phyloP scores from a whole-genome alignment of 2,888 invertebrate genomes.

The Yponomeuta plumbellus region DNA sequence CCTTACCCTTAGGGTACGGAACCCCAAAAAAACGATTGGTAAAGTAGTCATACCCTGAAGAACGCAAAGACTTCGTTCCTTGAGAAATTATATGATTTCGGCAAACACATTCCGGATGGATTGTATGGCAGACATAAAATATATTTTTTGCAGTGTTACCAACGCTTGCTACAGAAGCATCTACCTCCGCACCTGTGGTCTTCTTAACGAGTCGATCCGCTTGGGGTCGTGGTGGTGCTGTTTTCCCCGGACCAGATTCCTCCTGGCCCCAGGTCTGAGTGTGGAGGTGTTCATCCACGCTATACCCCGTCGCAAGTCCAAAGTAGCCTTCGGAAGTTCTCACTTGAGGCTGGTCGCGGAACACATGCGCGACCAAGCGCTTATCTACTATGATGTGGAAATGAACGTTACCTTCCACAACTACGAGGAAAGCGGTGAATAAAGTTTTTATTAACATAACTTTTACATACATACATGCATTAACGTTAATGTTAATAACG shows the following conservation, averaged over 20 bases:
- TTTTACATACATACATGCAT: too few relatives aligned
- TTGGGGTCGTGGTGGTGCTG: constrained; percentile 50
- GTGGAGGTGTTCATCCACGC: constrained; percentile 38
- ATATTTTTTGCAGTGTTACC: constrained; percentile 36
- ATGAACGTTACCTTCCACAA: constrained; percentile 45
- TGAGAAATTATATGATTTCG: neutral
- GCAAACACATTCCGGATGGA: neutral
- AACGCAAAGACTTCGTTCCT: too few relatives aligned
- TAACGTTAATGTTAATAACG: too few relatives aligned
- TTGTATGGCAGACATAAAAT: neutral
- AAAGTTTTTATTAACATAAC: neutral
- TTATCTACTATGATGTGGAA: constrained; percentile 47
- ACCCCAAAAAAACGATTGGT: too few relatives aligned
- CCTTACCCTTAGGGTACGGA: too few relatives aligned
- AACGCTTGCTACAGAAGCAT: constrained; percentile 42
- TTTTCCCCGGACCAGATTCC: constrained; percentile 41
- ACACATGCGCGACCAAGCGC: constrained; percentile 46
- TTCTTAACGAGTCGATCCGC: constrained; percentile 44
- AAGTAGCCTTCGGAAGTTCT: constrained; percentile 33
- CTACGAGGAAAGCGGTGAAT: constrained; percentile 23
- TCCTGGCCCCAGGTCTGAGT: constrained; percentile 47
- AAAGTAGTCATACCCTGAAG: too few relatives aligned
- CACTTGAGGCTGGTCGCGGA: constrained; percentile 47
- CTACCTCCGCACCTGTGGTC: constrained; percentile 45
- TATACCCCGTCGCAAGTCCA: constrained; percentile 36